Evolutionary conservation across 1,140 invertebrate genomes (phyloP).

Genomic region (Drosophila carrolli): DNA sequence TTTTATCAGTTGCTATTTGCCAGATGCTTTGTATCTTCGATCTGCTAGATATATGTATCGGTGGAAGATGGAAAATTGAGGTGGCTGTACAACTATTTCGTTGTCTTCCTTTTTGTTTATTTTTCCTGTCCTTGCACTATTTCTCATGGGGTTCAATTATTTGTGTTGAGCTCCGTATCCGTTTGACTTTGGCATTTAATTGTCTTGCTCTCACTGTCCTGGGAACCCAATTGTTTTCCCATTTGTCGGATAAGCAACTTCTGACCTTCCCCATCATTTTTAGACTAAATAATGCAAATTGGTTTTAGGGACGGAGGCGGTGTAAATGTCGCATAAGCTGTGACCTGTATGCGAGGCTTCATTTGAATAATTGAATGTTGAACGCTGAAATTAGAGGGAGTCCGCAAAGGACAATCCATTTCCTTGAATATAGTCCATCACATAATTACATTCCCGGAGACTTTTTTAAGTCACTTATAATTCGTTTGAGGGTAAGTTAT

Average conservation of each 20-base stretch:
- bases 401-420: constrained; percentile 4
- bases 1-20: constrained; percentile 44
- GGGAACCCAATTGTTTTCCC: constrained; percentile 22
- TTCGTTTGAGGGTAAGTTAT: neutral
- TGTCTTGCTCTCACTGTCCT: constrained; percentile 22
- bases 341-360: constrained; percentile 17
- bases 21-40: constrained; percentile 35
- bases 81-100: constrained; percentile 9
- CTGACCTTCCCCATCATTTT: constrained; percentile 33
- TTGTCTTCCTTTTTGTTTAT: constrained; percentile 2
- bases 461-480: constrained; percentile 12
- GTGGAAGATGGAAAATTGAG: neutral
- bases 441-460: constrained; percentile 35
- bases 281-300: constrained; percentile 51
- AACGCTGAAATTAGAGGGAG: constrained; percentile 34
- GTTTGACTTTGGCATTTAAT: constrained; percentile 42
- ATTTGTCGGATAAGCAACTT: constrained; percentile 29
- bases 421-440: constrained; percentile 14
- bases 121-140: constrained; percentile 23
- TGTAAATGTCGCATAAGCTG: constrained; percentile 35
- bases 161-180: constrained; percentile 33
- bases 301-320: constrained; percentile 12
- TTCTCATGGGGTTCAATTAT: constrained; percentile 37
- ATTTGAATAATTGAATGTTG: constrained; percentile 54
- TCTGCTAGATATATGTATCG: constrained; percentile 8